A percentile compares a stretch with the other conserved stretches of the same genome.
These are phyloP conservation scores for Eublepharis macularius DNA, from an alignment of 2,113 vertebrate genomes.

Conservation along the genomic window DNA sequence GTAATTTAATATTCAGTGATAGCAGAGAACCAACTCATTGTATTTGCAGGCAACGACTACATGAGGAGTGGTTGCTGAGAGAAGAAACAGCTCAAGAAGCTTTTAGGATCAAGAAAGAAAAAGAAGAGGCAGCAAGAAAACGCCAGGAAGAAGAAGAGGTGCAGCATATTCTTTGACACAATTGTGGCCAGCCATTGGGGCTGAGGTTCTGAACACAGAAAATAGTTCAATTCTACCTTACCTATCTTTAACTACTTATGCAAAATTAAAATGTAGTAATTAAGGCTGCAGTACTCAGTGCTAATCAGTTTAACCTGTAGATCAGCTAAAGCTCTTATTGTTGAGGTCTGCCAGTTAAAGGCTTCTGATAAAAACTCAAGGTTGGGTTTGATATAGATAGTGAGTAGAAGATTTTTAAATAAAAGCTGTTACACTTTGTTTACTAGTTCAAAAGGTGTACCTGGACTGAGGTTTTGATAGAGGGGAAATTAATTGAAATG, in stretches of 20 bases:
- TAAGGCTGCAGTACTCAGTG: background rate
- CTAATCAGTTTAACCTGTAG: background rate
- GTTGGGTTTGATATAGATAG: background rate
- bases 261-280: background rate
- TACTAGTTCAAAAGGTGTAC: background rate
- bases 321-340: conserved; percentile 5
- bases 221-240: background rate
- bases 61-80: conserved; percentile 89
- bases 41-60: conserved; percentile 80
- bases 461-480: background rate
- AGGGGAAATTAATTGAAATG: background rate
- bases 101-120: conserved; percentile 84
- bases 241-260: background rate
- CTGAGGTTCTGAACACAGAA: background rate
- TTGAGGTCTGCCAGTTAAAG: background rate
- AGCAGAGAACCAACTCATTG: conserved; percentile 40
- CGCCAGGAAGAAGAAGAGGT: conserved; percentile 94
- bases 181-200: background rate
- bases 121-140: conserved; percentile 84
- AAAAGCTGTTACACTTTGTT: background rate
- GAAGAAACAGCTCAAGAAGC: conserved; percentile 91
- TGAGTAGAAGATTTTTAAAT: background rate
- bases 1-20: background rate
- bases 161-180: background rate
- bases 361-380: background rate